These are phyloP conservation scores for Marasmarcha lunaedactyla DNA, from an alignment of 2,888 invertebrate genomes.

Conservation along the genomic window DNA sequence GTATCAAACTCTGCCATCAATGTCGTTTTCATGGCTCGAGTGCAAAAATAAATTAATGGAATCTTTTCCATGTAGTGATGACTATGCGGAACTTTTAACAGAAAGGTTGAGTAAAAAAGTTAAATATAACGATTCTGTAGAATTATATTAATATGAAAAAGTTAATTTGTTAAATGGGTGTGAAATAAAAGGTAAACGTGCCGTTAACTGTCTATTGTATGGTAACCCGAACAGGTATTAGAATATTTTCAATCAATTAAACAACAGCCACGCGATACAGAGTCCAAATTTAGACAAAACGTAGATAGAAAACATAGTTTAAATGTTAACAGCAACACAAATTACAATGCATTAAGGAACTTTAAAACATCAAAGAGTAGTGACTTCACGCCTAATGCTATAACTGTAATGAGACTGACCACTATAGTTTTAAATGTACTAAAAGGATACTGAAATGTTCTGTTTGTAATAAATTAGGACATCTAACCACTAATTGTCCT, in stretches of 20 bases:
- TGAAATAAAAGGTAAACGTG: constrained; percentile 9
- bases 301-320: neutral
- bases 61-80: constrained; percentile 13
- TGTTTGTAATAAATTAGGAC: constrained; percentile 6
- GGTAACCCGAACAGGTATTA: constrained; percentile 9
- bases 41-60: constrained; percentile 12
- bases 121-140: constrained; percentile 9
- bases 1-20: constrained; percentile 11
- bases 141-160: constrained; percentile 11
- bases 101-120: constrained; percentile 11
- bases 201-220: constrained; percentile 10
- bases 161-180: constrained; percentile 11
- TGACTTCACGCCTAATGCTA: neutral
- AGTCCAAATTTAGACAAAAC: neutral
- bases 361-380: neutral
- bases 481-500: constrained; percentile 2
- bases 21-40: constrained; percentile 11
- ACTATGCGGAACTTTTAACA: constrained; percentile 12
- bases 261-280: constrained; percentile 4
- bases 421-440: constrained; percentile 5
- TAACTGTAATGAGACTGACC: constrained; percentile 7
- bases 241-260: constrained; percentile 9
- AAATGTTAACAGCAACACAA: neutral
- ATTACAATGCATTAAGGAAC: neutral
- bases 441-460: constrained; percentile 6